phyloP scores from a whole-genome alignment of 2,888 invertebrate species.

The Polydesmus complanatus region DNA sequence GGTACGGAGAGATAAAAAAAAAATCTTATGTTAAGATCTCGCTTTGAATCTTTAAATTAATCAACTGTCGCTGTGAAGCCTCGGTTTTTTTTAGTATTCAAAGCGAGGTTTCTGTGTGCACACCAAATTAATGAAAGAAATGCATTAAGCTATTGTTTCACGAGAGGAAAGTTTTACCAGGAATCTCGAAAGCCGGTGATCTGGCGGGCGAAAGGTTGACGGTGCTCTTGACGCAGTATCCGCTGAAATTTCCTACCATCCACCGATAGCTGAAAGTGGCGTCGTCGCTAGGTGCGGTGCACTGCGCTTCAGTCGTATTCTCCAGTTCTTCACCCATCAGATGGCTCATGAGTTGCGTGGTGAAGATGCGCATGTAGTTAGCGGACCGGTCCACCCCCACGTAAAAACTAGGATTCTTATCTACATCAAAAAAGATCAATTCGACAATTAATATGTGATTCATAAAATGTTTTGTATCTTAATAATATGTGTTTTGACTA shows the following conservation, averaged over 20 bases:
- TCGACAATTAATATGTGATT: neutral
- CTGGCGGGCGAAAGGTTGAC: constrained; percentile 58
- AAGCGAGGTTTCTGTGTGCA: no score
- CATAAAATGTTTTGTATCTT: neutral
- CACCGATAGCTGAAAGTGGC: constrained; percentile 21
- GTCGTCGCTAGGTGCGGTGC: neutral
- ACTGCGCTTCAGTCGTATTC: constrained; percentile 5
- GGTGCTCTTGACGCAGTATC: constrained; percentile 51
- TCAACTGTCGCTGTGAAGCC: no score
- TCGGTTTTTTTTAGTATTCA: no score
- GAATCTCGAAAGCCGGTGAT: constrained; percentile 62
- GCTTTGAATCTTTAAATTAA: no score
- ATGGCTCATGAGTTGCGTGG: constrained; percentile 2
- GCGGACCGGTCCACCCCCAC: constrained; percentile 1
- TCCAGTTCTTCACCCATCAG: constrained; percentile 2
- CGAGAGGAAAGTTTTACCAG: constrained; percentile 43
- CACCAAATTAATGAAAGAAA: constrained; percentile 85
- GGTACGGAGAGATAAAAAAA: neutral
- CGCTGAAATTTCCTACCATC: constrained; percentile 20
- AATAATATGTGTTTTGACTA: no score
- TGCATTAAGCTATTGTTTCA: constrained; percentile 61
- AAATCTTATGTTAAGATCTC: neutral
- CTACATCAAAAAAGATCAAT: neutral
- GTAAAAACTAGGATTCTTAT: constrained; percentile 4
- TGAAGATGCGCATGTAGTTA: neutral